These are phyloP conservation scores for Hypotaenidia okinawae DNA, from an alignment of 2,797 vertebrate genomes.

Conservation along the genomic window DNA sequence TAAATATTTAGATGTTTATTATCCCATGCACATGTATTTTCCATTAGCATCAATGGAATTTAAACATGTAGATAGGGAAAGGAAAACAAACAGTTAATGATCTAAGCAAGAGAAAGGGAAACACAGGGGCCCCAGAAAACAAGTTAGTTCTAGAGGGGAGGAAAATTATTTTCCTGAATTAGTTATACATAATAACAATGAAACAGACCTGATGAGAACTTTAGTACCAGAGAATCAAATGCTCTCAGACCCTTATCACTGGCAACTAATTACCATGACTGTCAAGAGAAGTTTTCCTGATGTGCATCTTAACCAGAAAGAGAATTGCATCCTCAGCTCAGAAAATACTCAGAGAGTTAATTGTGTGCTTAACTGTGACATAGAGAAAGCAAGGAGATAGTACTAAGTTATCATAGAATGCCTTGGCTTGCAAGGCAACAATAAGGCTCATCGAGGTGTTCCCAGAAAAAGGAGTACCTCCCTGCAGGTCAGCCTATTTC, in stretches of 20 bases:
- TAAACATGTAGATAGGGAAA: neutral
- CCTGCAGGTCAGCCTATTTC: neutral
- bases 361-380: neutral
- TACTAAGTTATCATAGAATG: neutral
- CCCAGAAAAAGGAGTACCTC: neutral
- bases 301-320: neutral
- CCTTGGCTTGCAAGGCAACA: neutral
- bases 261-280: neutral
- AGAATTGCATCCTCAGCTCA: neutral
- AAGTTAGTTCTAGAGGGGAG: neutral
- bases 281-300: neutral
- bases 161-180: conserved; percentile 1
- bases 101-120: neutral
- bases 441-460: neutral
- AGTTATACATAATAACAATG: neutral
- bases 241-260: neutral
- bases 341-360: neutral
- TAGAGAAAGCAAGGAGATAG: neutral
- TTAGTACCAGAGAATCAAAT: neutral
- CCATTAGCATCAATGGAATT: conserved; percentile 14
- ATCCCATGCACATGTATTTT: conserved; percentile 14
- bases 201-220: neutral
- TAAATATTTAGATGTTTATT: conserved; percentile 37
- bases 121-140: neutral
- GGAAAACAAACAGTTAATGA: conserved; percentile 40